These are phyloP conservation scores for Sycophila sp. DNA, from an alignment of 1,140 invertebrate genomes.

Conservation along the genomic window DNA sequence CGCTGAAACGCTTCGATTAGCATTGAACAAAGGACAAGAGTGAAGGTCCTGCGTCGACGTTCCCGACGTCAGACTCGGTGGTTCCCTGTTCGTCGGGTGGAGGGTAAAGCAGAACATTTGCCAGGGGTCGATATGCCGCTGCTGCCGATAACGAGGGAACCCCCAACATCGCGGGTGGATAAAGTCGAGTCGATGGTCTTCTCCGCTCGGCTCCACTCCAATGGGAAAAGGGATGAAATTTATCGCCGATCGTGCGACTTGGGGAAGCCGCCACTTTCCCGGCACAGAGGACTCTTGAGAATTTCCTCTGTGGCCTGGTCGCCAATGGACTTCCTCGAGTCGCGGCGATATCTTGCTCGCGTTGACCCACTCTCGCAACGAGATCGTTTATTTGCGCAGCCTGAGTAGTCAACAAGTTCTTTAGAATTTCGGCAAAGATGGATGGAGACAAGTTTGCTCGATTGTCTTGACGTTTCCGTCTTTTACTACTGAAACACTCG, in stretches of 20 bases:
- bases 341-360: neutral
- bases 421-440: no score
- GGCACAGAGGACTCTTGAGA: conserved; percentile 8
- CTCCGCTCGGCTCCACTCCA: neutral
- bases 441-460: no score
- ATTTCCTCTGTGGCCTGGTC: neutral
- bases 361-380: neutral
- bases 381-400: no score
- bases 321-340: neutral
- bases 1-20: no score
- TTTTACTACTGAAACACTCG: no score
- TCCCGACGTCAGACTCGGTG: neutral
- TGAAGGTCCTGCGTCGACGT: neutral
- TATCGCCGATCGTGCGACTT: neutral
- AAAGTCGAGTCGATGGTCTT: neutral
- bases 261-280: neutral
- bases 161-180: neutral
- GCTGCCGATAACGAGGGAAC: conserved; percentile 11
- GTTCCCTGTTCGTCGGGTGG: neutral
- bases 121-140: neutral
- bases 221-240: neutral
- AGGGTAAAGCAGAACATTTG: conserved; percentile 15
- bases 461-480: no score
- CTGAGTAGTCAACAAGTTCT: no score
- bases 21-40: no score